phyloP scores from a whole-genome alignment of 2,797 vertebrate species.

The Periophthalmus magnuspinnatus region DNA sequence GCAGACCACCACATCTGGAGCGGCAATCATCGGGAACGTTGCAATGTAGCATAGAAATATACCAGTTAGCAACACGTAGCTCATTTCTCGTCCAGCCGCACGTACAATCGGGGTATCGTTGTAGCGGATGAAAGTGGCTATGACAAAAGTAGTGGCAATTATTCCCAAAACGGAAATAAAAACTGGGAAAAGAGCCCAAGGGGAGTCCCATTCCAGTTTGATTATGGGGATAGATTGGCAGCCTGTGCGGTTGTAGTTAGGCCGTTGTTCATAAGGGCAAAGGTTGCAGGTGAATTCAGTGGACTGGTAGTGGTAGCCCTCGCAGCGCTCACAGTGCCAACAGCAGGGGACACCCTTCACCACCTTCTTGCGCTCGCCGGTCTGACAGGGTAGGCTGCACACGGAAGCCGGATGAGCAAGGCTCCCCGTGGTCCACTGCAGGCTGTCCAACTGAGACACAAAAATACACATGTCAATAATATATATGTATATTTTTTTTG shows the following conservation, averaged over 20 bases:
- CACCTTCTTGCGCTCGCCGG: constrained; percentile 92
- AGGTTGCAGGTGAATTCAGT: constrained; percentile 90
- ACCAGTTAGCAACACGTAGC: constrained; percentile 92
- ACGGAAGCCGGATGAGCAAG: constrained; percentile 82
- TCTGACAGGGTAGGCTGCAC: constrained; percentile 90
- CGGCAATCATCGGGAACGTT: constrained; percentile 94
- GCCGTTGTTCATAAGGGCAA: constrained; percentile 88
- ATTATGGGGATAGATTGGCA: constrained; percentile 92
- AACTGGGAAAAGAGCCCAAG: constrained; percentile 90
- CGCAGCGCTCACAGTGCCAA: constrained; percentile 96
- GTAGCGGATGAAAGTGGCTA: constrained; percentile 87
- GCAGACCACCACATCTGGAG: constrained; percentile 85
- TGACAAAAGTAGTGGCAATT: constrained; percentile 87
- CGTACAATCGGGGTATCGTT: constrained; percentile 93
- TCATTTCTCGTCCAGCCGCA: constrained; percentile 92
- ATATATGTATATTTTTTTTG: not conserved
- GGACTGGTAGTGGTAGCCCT: constrained; percentile 90
- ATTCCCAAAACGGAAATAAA: constrained; percentile 92
- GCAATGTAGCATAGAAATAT: constrained; percentile 95
- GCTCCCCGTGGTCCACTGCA: constrained; percentile 86
- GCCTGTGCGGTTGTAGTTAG: constrained; percentile 86
- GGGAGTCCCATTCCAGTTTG: constrained; percentile 93
- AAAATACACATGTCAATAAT: not conserved
- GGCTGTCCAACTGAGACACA: constrained; percentile 82
- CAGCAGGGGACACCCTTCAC: constrained; percentile 95